Evolutionary conservation across 2,888 invertebrate species (phyloP), one percentile per base, ranked within the genome.

Genomic region (Galeopsomyia nigrocyanea): DNA sequence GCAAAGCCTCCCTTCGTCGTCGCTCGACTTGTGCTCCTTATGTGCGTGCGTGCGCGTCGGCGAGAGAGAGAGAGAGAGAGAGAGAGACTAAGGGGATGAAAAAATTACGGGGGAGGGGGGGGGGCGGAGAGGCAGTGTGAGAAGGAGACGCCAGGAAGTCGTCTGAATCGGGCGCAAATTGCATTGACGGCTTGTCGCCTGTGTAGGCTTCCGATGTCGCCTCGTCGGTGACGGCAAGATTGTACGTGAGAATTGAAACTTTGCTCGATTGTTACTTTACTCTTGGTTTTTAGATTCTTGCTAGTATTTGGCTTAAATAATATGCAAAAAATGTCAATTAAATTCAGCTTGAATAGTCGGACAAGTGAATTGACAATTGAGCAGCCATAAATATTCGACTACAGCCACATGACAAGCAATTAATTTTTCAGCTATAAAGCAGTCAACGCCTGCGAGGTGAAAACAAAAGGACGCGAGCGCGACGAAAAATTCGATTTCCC

Each of bases 161-260:
- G 46, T 14, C 51, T 71, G 19, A 71, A 67, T 71, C 50, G 51
- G 2, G 56, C 19, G 26, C n/a, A 60, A 65, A 70, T 64, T 70
- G 58, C 60, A 60, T 70, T 64, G 58, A 64, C 58, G 46, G 64
- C n/a, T 58, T 51, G 39, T 39, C 39, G 39, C 39, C 10, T 39
- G 13, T 13, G 39, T 39, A 39, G 39, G 39, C 39, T 39, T 39
- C 10, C 13, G 39, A 39, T 16, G 56, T 19, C 14, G 16, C 22
- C 26, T 2, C 26, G 5, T 2, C 26, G 26, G 5, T 46, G 55
- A 55, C 26, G 31, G 14, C 22, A 19, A 39, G 39, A n/a, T 17
- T 62, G 47, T 49, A 21, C 46, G 53, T 21, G 10, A 53, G n/a
- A 1, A 17, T 47, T 22, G 49, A 60, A 68, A 68, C 49, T 62